Conservation (phyloP, 2,888 invertebrate genomes). For the Balanococcus diminutus region DNA sequence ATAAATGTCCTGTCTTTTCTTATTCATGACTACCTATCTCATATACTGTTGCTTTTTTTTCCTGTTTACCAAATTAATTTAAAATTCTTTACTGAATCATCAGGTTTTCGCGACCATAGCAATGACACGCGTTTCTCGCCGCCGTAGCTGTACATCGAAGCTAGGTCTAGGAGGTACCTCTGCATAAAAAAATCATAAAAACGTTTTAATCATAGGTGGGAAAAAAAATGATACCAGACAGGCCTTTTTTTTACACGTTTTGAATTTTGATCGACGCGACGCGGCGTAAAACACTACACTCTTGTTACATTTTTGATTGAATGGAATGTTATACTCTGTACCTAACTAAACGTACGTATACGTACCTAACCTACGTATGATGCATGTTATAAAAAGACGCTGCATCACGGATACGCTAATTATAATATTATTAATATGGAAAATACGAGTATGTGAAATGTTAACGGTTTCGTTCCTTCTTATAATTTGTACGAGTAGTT, state of each 20-base stretch:
- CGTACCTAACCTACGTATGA: background rate
- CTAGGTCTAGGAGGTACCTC: background rate
- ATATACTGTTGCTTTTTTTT: background rate
- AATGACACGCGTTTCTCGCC: conserved; percentile 36
- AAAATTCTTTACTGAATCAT: conserved; percentile 43
- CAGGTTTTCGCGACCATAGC: conserved; percentile 3
- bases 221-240: conserved; percentile 21
- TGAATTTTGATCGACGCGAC: conserved; percentile 1
- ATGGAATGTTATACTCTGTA: background rate
- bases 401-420: conserved; percentile 33
- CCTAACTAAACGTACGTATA: background rate
- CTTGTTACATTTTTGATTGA: conserved; percentile 38
- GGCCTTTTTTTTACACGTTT: background rate
- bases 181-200: background rate
- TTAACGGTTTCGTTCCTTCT: conserved; percentile 28
- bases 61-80: conserved; percentile 36
- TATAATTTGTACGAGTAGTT: conserved; percentile 32
- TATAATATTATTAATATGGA: conserved; percentile 38
- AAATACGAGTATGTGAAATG: conserved; percentile 30
- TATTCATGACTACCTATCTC: conserved; percentile 3
- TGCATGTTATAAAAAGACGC: conserved; percentile 22
- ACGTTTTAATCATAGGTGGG: conserved; percentile 39
- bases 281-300: background rate
- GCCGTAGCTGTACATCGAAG: background rate
- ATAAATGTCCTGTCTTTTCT: background rate